Percentiles rank a stretch among this genome's conserved stretches.
Conservation (phyloP, 2,113 vertebrate species). For the Pogonocichla stellata region DNA sequence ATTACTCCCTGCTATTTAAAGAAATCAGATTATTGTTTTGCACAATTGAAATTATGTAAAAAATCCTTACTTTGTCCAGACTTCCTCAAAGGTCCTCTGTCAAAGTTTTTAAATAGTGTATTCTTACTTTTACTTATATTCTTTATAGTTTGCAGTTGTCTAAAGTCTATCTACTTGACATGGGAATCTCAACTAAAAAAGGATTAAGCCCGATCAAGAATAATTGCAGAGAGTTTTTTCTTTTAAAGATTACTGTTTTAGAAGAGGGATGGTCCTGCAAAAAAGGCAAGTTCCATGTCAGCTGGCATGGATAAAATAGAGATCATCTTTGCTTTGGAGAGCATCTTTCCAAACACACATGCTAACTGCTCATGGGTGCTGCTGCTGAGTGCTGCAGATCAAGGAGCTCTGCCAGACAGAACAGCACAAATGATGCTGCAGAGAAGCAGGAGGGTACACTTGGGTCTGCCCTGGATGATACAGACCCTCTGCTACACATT, state of each 20-base stretch:
- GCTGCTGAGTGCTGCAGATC: not conserved
- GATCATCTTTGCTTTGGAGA: not conserved
- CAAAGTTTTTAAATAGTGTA: not conserved
- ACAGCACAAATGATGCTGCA: not conserved
- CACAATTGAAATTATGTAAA: not conserved
- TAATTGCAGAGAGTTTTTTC: not conserved
- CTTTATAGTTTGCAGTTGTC: not conserved
- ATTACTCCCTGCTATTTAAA: not conserved
- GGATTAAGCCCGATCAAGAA: not conserved
- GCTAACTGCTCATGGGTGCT: not conserved
- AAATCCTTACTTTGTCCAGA: not conserved
- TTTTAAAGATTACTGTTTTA: not conserved
- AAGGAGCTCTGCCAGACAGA: not conserved
- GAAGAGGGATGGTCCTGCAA: not conserved
- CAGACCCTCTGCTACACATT: not conserved
- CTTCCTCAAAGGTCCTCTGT: not conserved
- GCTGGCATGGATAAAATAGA: not conserved
- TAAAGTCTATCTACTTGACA: not conserved
- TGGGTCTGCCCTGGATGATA: not conserved
- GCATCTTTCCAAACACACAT: not conserved
- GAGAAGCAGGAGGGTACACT: not conserved
- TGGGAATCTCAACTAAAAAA: not conserved
- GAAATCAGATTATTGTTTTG: not conserved
- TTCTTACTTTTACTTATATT: not conserved
- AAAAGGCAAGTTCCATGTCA: accelerated